Conservation (phyloP, 1,140 invertebrate genomes). For the Halictus rubicundus region DNA sequence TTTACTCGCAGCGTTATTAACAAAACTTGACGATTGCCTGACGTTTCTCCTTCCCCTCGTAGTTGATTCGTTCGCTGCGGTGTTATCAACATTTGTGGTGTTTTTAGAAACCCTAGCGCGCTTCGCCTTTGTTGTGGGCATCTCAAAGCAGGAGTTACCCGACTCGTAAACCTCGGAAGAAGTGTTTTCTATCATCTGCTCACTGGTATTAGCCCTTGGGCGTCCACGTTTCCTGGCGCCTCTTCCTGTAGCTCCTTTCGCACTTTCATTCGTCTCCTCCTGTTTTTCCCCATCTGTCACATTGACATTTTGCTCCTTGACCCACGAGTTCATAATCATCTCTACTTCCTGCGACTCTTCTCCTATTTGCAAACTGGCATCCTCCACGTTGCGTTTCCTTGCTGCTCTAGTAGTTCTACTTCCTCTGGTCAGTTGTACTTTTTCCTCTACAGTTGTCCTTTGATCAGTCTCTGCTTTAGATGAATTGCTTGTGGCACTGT, state of each 20-base stretch:
- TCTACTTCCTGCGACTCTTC: constrained; percentile 60
- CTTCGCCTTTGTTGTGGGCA: neutral
- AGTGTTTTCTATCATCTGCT: neutral
- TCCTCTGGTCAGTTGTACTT: neutral
- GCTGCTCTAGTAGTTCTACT: neutral
- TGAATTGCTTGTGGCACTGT: neutral
- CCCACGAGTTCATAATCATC: constrained; percentile 32
- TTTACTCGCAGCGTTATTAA: neutral
- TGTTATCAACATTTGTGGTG: neutral
- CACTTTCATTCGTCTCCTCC: neutral
- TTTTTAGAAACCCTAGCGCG: constrained; percentile 19
- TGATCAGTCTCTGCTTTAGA: neutral
- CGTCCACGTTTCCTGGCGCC: neutral
- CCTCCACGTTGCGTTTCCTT: neutral
- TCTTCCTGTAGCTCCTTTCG: neutral
- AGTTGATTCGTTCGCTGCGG: neutral
- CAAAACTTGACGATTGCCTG: no score
- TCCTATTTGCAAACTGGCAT: constrained; percentile 17
- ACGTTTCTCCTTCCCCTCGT: neutral
- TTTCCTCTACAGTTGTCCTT: no score
- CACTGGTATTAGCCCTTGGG: neutral
- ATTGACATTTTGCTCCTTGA: neutral
- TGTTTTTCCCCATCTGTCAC: constrained; percentile 16
- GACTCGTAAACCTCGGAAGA: constrained; percentile 1
- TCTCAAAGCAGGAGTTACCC: constrained; percentile 4